Evolutionary conservation across 2,888 invertebrate genomes (phyloP).

Genomic region (Hedychridium roseum): DNA sequence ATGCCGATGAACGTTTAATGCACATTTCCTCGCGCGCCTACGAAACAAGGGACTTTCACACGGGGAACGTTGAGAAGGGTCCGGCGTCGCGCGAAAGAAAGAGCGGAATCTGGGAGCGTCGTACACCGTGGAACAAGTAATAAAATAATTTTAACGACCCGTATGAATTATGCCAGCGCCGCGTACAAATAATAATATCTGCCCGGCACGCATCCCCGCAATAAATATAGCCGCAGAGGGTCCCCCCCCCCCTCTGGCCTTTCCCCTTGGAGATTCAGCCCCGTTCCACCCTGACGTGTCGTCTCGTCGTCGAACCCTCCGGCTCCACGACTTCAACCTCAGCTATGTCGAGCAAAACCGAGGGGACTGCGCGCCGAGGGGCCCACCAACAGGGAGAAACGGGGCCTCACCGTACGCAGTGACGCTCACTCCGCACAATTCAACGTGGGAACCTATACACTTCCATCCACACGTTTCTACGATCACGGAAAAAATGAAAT

Average conservation of each 20-base stretch:
- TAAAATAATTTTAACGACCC: constrained; percentile 61
- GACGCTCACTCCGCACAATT: too few relatives aligned
- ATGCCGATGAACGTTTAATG: too few relatives aligned
- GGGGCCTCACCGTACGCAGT: constrained; percentile 30
- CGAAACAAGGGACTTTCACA: too few relatives aligned
- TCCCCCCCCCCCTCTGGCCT: constrained; percentile 18
- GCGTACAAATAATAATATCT: constrained; percentile 59
- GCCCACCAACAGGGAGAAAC: constrained; percentile 30
- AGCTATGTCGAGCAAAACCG: constrained; percentile 39
- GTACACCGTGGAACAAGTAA: constrained; percentile 50
- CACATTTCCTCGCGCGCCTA: too few relatives aligned
- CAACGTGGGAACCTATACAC: constrained; percentile 40
- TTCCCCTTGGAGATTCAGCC: constrained; percentile 3
- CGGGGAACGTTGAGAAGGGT: too few relatives aligned
- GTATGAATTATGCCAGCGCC: constrained; percentile 58
- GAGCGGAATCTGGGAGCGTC: constrained; percentile 39
- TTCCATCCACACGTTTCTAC: too few relatives aligned
- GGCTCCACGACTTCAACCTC: constrained; percentile 33
- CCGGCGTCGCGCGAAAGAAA: too few relatives aligned
- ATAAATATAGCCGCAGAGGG: constrained; percentile 52
- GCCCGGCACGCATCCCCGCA: constrained; percentile 52
- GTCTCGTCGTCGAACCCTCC: constrained; percentile 28
- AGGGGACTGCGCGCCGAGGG: constrained; percentile 24
- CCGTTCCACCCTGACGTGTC: constrained; percentile 4
- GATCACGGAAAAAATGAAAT: too few relatives aligned